A percentile compares a stretch with the other conserved stretches of the same genome.
These are phyloP conservation scores for Cryptus armator DNA, from an alignment of 2,888 invertebrate genomes.

Conservation along the genomic window DNA sequence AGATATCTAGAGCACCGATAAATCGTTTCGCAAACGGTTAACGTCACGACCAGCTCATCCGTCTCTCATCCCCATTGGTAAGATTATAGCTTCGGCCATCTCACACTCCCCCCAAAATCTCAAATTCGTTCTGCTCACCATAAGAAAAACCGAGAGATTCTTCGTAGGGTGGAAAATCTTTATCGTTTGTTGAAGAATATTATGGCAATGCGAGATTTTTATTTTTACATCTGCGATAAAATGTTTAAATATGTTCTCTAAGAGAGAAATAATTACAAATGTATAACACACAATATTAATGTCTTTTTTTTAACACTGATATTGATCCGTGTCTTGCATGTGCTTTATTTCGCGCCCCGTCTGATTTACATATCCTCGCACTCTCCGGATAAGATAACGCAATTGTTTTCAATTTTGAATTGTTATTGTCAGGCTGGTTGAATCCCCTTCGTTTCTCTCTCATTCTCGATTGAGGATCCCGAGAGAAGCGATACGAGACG, in stretches of 20 bases:
- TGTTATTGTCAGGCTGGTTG: conserved; percentile 51
- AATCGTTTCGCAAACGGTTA: conserved; percentile 81
- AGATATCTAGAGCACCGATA: conserved; percentile 81
- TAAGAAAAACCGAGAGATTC: neutral
- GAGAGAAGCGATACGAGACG: conserved; percentile 54
- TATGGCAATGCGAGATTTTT: neutral
- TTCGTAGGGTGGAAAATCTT: conserved; percentile 5
- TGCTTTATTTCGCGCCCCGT: conserved; percentile 13
- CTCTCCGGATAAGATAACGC: conserved; percentile 52
- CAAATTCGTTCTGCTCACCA: conserved; percentile 53
- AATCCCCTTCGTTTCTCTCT: conserved; percentile 1
- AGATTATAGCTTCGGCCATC: conserved; percentile 45
- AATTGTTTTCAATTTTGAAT: conserved; percentile 62
- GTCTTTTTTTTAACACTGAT: conserved; percentile 23
- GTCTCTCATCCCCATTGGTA: conserved; percentile 64
- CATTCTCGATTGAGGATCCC: conserved; percentile 24
- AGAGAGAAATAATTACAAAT: conserved; percentile 19
- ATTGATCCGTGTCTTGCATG: conserved; percentile 14
- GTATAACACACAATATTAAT: conserved; percentile 16
- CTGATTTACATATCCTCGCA: conserved; percentile 30
- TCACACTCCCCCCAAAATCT: conserved; percentile 49
- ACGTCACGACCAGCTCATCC: conserved; percentile 81
- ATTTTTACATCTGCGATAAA: neutral
- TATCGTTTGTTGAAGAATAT: neutral
- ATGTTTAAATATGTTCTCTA: too few species aligned